Evolutionary conservation across 2,888 invertebrate species (phyloP).

Genomic region (Eutolmus rufibarbis): DNA sequence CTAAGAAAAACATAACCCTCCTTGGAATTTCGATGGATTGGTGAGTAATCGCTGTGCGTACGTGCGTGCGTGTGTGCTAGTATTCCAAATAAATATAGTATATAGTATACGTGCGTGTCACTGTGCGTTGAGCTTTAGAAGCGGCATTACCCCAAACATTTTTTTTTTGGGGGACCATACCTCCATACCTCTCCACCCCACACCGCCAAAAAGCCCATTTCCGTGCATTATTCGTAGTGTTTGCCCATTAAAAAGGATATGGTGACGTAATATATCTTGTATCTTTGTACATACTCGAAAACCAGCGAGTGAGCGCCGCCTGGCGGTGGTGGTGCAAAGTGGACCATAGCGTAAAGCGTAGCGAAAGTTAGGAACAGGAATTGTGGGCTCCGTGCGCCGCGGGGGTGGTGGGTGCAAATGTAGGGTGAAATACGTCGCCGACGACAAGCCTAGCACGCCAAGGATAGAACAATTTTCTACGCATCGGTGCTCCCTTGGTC

Average conservation of each 20-base stretch:
- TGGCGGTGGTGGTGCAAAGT: conserved; percentile 8
- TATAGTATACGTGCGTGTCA: neutral
- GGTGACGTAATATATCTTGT: conserved; percentile 35
- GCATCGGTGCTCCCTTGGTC: neutral
- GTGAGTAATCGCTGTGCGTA: neutral
- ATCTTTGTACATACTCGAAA: conserved; percentile 9
- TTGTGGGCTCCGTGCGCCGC: neutral
- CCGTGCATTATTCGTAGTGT: conserved; percentile 29
- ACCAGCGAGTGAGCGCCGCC: neutral
- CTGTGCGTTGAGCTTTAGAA: conserved; percentile 1
- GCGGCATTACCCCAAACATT: neutral
- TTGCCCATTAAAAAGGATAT: conserved; percentile 33
- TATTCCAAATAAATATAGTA: neutral
- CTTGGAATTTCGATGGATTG: neutral
- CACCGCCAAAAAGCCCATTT: neutral
- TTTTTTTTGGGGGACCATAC: neutral
- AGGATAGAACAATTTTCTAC: conserved; percentile 29
- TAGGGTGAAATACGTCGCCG: conserved; percentile 23
- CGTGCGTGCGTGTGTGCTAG: neutral
- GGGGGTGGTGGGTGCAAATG: neutral
- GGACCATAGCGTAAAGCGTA: conserved; percentile 34
- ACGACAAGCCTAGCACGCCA: neutral
- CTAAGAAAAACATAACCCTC: neutral
- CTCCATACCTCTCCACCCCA: neutral
- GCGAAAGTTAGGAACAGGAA: conserved; percentile 21